Evolutionary conservation across 1,140 invertebrate genomes (phyloP).

Genomic region (Drosophila melanica): DNA sequence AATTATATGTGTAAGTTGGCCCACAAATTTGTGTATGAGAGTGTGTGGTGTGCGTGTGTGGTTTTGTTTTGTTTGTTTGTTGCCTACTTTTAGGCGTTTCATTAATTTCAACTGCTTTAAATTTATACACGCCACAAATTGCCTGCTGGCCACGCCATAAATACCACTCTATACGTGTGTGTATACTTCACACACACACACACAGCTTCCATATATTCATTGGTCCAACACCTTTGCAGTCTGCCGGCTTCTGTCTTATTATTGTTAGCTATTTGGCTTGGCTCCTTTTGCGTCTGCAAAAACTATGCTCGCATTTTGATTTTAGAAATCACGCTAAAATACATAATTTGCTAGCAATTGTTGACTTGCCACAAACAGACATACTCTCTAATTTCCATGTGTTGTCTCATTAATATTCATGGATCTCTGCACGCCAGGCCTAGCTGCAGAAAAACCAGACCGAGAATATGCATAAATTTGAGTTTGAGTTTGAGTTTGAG

Average conservation of each 20-base stretch:
- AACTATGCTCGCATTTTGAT: conserved; percentile 59
- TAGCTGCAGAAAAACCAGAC: conserved; percentile 57
- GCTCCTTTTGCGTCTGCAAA: conserved; percentile 8
- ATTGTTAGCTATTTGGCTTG: conserved; percentile 21
- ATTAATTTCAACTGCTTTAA: conserved; percentile 72
- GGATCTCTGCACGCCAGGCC: conserved; percentile 46
- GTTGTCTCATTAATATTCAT: conserved; percentile 80
- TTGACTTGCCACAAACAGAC: conserved; percentile 38
- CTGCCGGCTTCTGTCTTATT: conserved; percentile 41
- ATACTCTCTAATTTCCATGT: conserved; percentile 72
- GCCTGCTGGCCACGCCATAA: conserved; percentile 43
- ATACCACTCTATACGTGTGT: conserved; percentile 5
- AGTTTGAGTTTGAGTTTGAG: conserved; percentile 59
- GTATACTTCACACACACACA: background rate
- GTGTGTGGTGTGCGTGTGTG: conserved; percentile 1
- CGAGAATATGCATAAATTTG: conserved; percentile 74
- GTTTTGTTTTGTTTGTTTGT: conserved; percentile 17
- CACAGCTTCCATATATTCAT: conserved; percentile 39
- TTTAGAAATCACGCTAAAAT: conserved; percentile 65
- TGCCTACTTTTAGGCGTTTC: conserved; percentile 64
- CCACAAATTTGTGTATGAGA: conserved; percentile 24
- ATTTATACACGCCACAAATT: conserved; percentile 60
- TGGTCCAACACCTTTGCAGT: conserved; percentile 63
- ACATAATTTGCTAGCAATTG: conserved; percentile 59
- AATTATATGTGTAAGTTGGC: conserved; percentile 62